These are phyloP conservation scores for Epizoanthus stellaris DNA, from an alignment of 92 coral and sea anemone genomes.

Conservation along the genomic window DNA sequence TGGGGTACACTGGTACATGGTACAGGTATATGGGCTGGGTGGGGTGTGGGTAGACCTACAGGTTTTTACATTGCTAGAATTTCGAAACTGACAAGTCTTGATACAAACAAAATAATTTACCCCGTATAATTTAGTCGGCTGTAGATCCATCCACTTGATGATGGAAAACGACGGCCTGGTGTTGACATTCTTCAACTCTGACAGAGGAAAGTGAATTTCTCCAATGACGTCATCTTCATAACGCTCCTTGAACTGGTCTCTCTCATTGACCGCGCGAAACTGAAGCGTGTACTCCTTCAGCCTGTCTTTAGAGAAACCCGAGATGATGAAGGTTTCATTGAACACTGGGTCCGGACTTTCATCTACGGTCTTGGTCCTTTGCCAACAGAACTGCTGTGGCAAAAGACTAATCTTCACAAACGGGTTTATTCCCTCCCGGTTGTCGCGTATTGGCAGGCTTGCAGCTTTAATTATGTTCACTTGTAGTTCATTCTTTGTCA, in stretches of 20 bases:
- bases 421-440: slow-evolving; percentile 77
- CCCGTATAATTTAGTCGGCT: slow-evolving; percentile 35
- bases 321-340: slow-evolving; percentile 92
- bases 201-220: slow-evolving; percentile 86
- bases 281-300: slow-evolving; percentile 83
- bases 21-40: too few species aligned
- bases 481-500: slow-evolving; percentile 86
- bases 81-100: too few species aligned
- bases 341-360: slow-evolving; percentile 83
- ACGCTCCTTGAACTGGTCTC: slow-evolving; percentile 76
- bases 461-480: slow-evolving; percentile 87
- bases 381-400: slow-evolving; percentile 98
- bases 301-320: slow-evolving; percentile 94
- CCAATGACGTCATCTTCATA: slow-evolving; percentile 98
- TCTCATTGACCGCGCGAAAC: slow-evolving; percentile 89
- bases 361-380: slow-evolving; percentile 80
- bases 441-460: slow-evolving; percentile 70
- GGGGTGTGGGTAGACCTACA: too few species aligned
- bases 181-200: slow-evolving; percentile 74
- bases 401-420: slow-evolving; percentile 84
- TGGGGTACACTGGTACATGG: too few species aligned
- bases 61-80: too few species aligned
- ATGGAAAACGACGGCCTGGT: slow-evolving; percentile 78
- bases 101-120: slow-evolving; percentile 13
- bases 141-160: slow-evolving; percentile 82